A percentile compares a stretch with the other conserved stretches of the same genome.
phyloP scores from a whole-genome alignment of 2,888 invertebrate genomes.

The Pyralis farinalis region DNA sequence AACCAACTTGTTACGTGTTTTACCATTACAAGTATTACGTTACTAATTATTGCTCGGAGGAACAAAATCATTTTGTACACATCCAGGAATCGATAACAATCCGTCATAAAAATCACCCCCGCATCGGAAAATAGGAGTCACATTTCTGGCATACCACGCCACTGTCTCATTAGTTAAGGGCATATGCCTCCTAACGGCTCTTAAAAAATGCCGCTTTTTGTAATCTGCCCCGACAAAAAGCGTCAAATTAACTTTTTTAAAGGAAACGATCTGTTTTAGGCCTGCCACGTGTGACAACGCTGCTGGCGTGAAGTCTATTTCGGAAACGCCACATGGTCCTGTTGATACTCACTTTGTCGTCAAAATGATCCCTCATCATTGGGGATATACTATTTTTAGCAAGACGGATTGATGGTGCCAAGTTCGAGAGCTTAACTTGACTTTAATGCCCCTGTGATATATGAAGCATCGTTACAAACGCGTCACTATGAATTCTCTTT shows the following conservation, averaged over 20 bases:
- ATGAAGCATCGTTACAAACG: constrained; percentile 53
- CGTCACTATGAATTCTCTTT: constrained; percentile 44
- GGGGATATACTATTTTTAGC: constrained; percentile 63
- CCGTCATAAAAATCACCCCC: constrained; percentile 25
- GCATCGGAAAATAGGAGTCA: constrained; percentile 65
- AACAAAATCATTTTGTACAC: constrained; percentile 1
- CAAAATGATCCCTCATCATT: constrained; percentile 68
- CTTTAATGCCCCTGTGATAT: constrained; percentile 65
- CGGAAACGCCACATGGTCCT: constrained; percentile 62
- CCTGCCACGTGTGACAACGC: constrained; percentile 71
- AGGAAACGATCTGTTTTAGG: constrained; percentile 78
- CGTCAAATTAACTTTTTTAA: constrained; percentile 78
- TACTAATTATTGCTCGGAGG: too few species aligned
- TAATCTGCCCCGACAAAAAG: constrained; percentile 59
- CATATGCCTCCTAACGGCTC: constrained; percentile 66
- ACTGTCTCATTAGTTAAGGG: constrained; percentile 62
- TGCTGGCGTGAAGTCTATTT: constrained; percentile 47
- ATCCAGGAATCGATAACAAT: constrained; percentile 7
- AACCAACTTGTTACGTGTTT: too few species aligned
- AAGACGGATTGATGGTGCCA: constrained; percentile 59
- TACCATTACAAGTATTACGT: too few species aligned
- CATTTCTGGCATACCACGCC: constrained; percentile 61
- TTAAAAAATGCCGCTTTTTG: constrained; percentile 71
- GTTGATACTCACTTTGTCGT: constrained; percentile 73
- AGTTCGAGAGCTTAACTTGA: constrained; percentile 58